These are phyloP conservation scores for Bombus picipes DNA, from an alignment of 1,140 invertebrate genomes.

Conservation along the genomic window DNA sequence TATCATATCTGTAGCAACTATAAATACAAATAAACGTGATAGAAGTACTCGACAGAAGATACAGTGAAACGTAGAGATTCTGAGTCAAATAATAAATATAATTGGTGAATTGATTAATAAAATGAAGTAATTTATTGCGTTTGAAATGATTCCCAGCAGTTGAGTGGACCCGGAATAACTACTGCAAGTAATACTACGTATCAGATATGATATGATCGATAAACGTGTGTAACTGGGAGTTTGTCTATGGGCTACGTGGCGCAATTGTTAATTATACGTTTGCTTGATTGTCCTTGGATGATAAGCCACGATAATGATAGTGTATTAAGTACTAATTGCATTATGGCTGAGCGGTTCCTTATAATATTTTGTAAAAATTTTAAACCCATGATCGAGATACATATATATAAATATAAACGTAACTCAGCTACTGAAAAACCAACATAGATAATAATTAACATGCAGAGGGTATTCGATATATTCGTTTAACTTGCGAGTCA, in stretches of 20 bases:
- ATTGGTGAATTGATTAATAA: background rate
- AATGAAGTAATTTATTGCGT: constrained; percentile 59
- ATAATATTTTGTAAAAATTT: background rate
- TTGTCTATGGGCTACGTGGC: constrained; percentile 34
- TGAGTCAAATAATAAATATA: background rate
- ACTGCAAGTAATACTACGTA: constrained; percentile 30
- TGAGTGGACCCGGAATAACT: constrained; percentile 28
- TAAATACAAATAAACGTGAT: too few relatives aligned
- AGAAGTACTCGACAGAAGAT: too few relatives aligned
- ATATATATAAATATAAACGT: too few relatives aligned
- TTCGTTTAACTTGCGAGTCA: too few relatives aligned
- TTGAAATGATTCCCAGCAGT: background rate
- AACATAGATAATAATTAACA: background rate
- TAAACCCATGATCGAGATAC: background rate
- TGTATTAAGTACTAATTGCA: constrained; percentile 51
- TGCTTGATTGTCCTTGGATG: constrained; percentile 50
- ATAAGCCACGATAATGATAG: constrained; percentile 41
- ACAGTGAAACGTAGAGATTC: too few relatives aligned
- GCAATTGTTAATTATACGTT: constrained; percentile 55
- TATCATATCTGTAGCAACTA: too few relatives aligned
- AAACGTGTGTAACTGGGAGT: constrained; percentile 31
- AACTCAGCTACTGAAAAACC: background rate
- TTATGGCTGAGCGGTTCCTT: background rate
- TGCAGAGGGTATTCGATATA: background rate
- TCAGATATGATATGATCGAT: constrained; percentile 55